A percentile compares a stretch with the other conserved stretches of the same genome.
Evolutionary conservation across 2,888 invertebrate species (phyloP).

Genomic region (Caenorhabditis japonica): DNA sequence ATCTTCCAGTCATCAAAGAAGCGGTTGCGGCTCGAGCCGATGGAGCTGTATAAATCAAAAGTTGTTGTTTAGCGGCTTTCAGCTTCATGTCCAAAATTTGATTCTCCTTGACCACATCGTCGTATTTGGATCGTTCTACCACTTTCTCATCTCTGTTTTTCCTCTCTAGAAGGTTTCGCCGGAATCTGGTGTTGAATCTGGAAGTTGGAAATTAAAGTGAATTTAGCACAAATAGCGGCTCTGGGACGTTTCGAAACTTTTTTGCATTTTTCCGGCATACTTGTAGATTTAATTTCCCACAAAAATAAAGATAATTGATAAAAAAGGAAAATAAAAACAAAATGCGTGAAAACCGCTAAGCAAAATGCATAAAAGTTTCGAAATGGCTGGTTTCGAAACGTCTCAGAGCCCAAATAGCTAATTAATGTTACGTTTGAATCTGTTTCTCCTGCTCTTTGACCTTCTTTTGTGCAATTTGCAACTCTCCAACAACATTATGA

Average conservation of each 20-base stretch:
- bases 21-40: slow-evolving; percentile 63
- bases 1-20: slow-evolving; percentile 62
- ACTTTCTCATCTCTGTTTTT: slow-evolving; percentile 42
- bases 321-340: too few relatives aligned
- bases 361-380: too few relatives aligned
- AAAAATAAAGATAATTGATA: too few relatives aligned
- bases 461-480: slow-evolving; percentile 60
- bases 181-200: slow-evolving; percentile 62
- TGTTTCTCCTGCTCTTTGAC: slow-evolving; percentile 67
- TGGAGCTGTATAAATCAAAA: slow-evolving; percentile 71
- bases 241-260: too few relatives aligned
- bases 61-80: slow-evolving; percentile 71
- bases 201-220: slow-evolving; percentile 4
- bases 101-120: slow-evolving; percentile 56
- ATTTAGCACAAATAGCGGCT: background rate
- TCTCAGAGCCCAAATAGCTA: too few relatives aligned
- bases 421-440: slow-evolving; percentile 66
- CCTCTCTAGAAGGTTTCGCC: slow-evolving; percentile 51
- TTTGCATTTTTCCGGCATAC: too few relatives aligned
- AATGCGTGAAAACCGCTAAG: too few relatives aligned
- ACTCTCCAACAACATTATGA: slow-evolving; percentile 59
- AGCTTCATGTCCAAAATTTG: slow-evolving; percentile 61
- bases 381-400: too few relatives aligned
- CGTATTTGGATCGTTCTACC: slow-evolving; percentile 56
- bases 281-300: too few relatives aligned